Evolutionary conservation across 2,113 vertebrate species (phyloP), one percentile per base, ranked within the genome.

Genomic region (Macroglossus sobrinus): DNA sequence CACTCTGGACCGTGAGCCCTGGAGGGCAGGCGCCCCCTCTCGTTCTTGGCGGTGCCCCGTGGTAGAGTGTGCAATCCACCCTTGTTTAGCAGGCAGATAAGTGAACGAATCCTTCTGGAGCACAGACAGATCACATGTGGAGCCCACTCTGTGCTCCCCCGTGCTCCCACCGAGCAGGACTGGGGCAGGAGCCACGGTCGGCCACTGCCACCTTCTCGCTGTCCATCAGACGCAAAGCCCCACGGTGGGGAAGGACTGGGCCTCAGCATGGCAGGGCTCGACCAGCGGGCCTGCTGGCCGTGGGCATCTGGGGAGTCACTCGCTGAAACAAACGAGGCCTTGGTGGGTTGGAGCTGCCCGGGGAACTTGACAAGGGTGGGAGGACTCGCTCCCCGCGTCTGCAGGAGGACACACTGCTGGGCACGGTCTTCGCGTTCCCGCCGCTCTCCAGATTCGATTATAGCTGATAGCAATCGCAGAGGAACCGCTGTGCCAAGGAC

Each of bases 381-480:
- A 43, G 80, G 0, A 4, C 0, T 3, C 0, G 19, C 71, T 26
- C 0, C 78, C 68, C 3, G 0, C 2, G 59, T 88, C 64, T 3
- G 0, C 38, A 40, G 92, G 95, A 96, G 96, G 97, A 85, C 86
- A 84, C 61, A 75, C 86, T 89, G 87, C 95, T 91, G 96, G 95
- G 84, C 84, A 97, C 95, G 94, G 96, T 89, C 94, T 90, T 93
- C 95, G 88, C 97, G 95, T 98, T 98, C 98, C 98, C 94, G 95
- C 96, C 92, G 91, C 98, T 97, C 98, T 84, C 98, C 97, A 87
- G 98, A 99, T 99, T 99, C 98, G 98, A 98, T 99, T 99, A 98
- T 64, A 97, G 97, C 95, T 96, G 99, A 99, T 99, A 98, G 63
- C 95, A 96, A 98, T 99, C 99, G 97, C 96, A 63, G 97, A 96